Percentiles rank a stretch among this genome's conserved stretches.
Conservation (phyloP, 2,888 invertebrate genomes). For the Apomyelois bistriatella region DNA sequence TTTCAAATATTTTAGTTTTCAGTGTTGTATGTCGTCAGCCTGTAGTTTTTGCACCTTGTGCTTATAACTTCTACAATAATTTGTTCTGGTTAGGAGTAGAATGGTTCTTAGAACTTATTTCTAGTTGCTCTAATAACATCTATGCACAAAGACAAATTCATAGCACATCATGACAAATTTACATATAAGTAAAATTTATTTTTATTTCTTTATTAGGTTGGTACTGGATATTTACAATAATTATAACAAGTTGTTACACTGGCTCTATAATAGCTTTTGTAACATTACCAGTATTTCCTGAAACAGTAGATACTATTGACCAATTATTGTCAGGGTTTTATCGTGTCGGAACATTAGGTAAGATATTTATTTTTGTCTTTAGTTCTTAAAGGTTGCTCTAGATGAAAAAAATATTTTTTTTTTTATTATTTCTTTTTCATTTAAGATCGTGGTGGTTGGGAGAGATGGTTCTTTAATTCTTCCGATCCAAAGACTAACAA, state of each 20-base stretch:
- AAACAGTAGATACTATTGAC: constrained; percentile 84
- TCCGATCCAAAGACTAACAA: constrained; percentile 82
- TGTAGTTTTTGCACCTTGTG: too few relatives aligned
- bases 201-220: constrained; percentile 71
- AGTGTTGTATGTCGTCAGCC: too few relatives aligned
- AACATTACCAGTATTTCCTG: constrained; percentile 87
- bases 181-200: too few relatives aligned
- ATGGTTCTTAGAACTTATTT: too few relatives aligned
- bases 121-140: too few relatives aligned
- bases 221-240: constrained; percentile 93
- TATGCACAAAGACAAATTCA: too few relatives aligned
- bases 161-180: too few relatives aligned
- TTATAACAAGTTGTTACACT: constrained; percentile 90
- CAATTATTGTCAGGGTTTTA: constrained; percentile 84
- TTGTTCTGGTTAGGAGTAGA: too few relatives aligned
- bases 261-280: constrained; percentile 92
- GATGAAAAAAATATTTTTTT: too few relatives aligned
- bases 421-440: not conserved
- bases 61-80: too few relatives aligned
- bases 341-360: constrained; percentile 86
- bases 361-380: constrained; percentile 17
- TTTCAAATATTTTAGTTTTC: too few relatives aligned
- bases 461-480: constrained; percentile 85
- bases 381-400: too few relatives aligned
- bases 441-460: constrained; percentile 87